These are phyloP conservation scores for Cryptocheilus praepositus DNA, from an alignment of 2,888 invertebrate species.

Conservation along the genomic window DNA sequence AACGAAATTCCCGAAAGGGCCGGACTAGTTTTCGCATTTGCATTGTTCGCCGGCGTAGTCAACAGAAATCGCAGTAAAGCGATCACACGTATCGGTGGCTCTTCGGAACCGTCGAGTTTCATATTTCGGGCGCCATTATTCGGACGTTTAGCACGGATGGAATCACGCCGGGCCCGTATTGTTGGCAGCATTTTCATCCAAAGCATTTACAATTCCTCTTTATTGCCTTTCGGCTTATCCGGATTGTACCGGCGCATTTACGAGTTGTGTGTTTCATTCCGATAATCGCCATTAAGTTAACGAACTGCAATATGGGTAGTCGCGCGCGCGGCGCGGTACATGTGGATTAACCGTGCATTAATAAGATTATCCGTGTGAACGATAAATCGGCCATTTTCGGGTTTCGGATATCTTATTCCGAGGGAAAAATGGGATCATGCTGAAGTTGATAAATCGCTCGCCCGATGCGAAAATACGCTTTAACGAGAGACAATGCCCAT, in stretches of 20 bases:
- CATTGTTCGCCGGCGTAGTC: too few relatives aligned
- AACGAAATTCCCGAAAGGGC: too few relatives aligned
- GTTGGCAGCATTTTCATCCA: slow-evolving; percentile 56
- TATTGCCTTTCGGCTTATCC: slow-evolving; percentile 60
- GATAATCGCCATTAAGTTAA: slow-evolving; percentile 60
- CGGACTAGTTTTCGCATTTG: too few relatives aligned
- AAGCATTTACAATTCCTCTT: slow-evolving; percentile 59
- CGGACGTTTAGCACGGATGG: slow-evolving; percentile 55
- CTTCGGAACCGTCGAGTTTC: slow-evolving; percentile 25
- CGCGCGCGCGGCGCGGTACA: slow-evolving; percentile 44
- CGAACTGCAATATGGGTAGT: slow-evolving; percentile 56
- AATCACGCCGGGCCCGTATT: slow-evolving; percentile 41
- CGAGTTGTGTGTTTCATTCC: slow-evolving; percentile 56
- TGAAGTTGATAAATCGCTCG: too few relatives aligned
- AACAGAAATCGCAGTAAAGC: too few relatives aligned
- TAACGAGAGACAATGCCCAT: too few relatives aligned
- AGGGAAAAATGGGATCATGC: too few relatives aligned
- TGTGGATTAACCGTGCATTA: slow-evolving; percentile 30
- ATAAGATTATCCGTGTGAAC: slow-evolving; percentile 34
- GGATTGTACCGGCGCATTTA: slow-evolving; percentile 52
- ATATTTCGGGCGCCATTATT: slow-evolving; percentile 51
- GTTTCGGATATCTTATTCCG: too few relatives aligned
- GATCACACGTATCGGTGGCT: too few relatives aligned
- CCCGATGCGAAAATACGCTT: too few relatives aligned
- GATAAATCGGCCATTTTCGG: slow-evolving; percentile 33